Conservation (phyloP, 2,797 vertebrate species). For the Mionectes olivaceus region DNA sequence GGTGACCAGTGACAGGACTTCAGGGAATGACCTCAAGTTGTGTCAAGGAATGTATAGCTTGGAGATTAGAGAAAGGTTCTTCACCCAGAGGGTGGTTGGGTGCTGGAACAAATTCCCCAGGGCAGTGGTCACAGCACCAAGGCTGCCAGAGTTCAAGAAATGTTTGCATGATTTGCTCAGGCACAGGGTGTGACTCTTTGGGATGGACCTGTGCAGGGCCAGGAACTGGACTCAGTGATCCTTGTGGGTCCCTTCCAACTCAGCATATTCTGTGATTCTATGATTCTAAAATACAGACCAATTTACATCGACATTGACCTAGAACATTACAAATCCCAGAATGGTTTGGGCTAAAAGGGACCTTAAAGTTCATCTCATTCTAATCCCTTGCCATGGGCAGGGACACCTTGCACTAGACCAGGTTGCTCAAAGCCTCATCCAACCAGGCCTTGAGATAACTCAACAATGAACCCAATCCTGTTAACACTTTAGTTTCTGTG, state of each 20-base stretch:
- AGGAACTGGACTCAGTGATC: background rate
- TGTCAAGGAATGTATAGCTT: background rate
- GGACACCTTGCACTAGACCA: background rate
- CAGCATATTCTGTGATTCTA: background rate
- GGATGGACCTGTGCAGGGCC: background rate
- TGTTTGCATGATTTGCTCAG: background rate
- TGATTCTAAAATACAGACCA: background rate
- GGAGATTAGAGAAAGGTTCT: background rate
- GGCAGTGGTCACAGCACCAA: background rate
- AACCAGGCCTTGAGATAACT: background rate
- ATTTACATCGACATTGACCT: background rate
- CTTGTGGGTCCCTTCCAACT: background rate
- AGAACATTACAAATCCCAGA: background rate
- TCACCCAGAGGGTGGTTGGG: background rate
- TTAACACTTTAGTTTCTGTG: background rate
- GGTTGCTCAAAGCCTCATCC: background rate
- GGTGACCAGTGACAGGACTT: background rate
- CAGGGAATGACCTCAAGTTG: background rate
- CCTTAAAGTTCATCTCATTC: background rate
- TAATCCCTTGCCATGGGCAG: background rate
- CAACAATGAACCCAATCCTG: background rate
- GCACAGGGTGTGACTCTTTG: background rate
- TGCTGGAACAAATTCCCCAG: background rate
- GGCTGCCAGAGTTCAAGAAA: background rate
- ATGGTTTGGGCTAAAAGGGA: background rate